phyloP scores from a whole-genome alignment of 2,113 vertebrate genomes.

The Catharus minimus region DNA sequence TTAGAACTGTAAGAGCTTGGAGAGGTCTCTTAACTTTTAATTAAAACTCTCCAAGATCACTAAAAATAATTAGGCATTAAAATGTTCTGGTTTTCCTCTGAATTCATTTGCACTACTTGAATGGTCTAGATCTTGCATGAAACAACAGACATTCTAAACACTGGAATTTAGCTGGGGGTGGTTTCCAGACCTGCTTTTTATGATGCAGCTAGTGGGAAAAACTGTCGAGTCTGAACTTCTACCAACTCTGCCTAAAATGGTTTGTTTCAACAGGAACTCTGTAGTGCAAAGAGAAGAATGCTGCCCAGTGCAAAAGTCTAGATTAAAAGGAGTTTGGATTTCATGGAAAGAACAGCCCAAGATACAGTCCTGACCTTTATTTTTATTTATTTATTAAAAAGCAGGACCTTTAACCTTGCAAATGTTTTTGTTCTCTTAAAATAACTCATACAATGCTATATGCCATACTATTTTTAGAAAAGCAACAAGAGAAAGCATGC shows the following conservation, averaged over 20 bases:
- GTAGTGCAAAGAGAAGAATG: not conserved
- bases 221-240: constrained; percentile 28
- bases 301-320: constrained; percentile 23
- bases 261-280: constrained; percentile 44
- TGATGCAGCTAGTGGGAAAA: constrained; percentile 64
- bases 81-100: constrained; percentile 79
- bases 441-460: constrained; percentile 80
- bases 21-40: constrained; percentile 84
- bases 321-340: constrained; percentile 52
- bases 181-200: constrained; percentile 67
- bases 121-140: constrained; percentile 55
- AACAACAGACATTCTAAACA: constrained; percentile 71
- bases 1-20: constrained; percentile 78
- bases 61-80: constrained; percentile 82
- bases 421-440: constrained; percentile 82
- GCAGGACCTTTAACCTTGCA: constrained; percentile 76
- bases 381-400: constrained; percentile 73
- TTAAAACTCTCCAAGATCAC: constrained; percentile 80
- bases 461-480: constrained; percentile 79
- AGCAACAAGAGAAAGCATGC: constrained; percentile 78
- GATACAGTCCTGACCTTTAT: constrained; percentile 65
- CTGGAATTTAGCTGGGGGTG: constrained; percentile 60
- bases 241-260: constrained; percentile 55
- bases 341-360: constrained; percentile 40
- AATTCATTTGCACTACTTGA: constrained; percentile 73